Percentiles rank a stretch among this genome's conserved stretches.
phyloP scores from a whole-genome alignment of 2,888 invertebrate genomes.

The Trypoxylon attenuatum region DNA sequence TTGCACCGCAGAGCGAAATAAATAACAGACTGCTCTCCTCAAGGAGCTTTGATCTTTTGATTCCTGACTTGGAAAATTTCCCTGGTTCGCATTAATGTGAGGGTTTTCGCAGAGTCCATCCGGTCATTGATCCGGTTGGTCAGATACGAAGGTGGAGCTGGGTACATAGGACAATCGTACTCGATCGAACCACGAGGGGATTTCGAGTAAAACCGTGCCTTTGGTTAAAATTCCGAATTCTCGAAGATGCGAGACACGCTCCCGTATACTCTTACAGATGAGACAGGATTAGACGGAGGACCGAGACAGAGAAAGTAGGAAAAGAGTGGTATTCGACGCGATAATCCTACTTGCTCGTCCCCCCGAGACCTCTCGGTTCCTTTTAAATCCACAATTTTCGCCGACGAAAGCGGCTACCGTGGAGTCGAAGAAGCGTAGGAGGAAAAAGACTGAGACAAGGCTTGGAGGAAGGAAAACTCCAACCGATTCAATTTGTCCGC shows the following conservation, averaged over 20 bases:
- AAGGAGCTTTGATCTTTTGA: too few species aligned
- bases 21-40: too few species aligned
- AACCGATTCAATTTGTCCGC: constrained; percentile 10
- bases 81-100: too few species aligned
- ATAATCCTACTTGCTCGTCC: constrained; percentile 21
- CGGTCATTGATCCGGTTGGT: too few species aligned
- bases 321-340: background rate
- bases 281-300: constrained; percentile 7
- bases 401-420: background rate
- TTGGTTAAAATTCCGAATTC: constrained; percentile 18
- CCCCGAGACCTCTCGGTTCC: constrained; percentile 13
- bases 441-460: constrained; percentile 3
- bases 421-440: constrained; percentile 5
- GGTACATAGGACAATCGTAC: background rate
- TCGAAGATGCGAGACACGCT: background rate
- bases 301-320: background rate
- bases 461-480: background rate
- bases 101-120: too few species aligned
- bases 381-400: constrained; percentile 15
- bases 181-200: constrained; percentile 4
- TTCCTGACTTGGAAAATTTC: too few species aligned
- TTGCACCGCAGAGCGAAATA: too few species aligned
- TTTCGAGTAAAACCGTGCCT: constrained; percentile 13
- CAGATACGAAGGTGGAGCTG: too few species aligned
- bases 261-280: background rate